Evolutionary conservation across 2,113 vertebrate species (phyloP).

Genomic region (Thunnus maccoyii): DNA sequence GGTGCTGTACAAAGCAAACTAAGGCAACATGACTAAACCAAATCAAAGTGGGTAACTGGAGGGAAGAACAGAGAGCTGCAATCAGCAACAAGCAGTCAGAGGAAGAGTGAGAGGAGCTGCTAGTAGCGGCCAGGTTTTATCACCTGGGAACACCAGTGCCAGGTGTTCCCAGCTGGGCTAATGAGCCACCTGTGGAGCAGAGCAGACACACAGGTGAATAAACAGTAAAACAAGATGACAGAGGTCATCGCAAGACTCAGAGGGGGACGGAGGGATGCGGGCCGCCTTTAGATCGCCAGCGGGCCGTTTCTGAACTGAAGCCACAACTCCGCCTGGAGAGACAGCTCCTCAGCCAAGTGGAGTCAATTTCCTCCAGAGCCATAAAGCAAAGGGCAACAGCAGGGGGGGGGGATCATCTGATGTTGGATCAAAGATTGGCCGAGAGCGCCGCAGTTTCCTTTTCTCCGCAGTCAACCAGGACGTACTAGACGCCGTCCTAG

Average conservation of each 20-base stretch:
- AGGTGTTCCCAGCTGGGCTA: too few species aligned
- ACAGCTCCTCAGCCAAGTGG: background rate
- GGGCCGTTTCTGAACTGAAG: constrained; percentile 16
- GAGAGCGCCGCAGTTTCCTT: constrained; percentile 3
- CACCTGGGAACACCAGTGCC: too few species aligned
- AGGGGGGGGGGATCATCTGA: background rate
- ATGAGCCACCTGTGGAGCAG: too few species aligned
- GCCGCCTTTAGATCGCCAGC: constrained; percentile 22
- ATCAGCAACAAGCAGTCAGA: too few species aligned
- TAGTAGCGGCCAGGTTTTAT: too few species aligned
- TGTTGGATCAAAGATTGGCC: constrained; percentile 27
- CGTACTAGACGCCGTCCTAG: background rate
- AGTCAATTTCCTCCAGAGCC: constrained; percentile 33
- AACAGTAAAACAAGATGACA: too few species aligned
- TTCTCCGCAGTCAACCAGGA: constrained; percentile 12
- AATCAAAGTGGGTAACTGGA: too few species aligned
- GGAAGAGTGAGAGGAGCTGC: too few species aligned
- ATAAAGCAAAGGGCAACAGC: background rate
- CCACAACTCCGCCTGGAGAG: constrained; percentile 11
- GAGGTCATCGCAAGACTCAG: background rate
- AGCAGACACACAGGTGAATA: too few species aligned
- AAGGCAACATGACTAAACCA: too few species aligned
- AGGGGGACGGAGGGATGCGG: background rate
- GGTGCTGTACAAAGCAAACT: too few species aligned
- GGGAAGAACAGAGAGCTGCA: too few species aligned